A percentile compares a stretch with the other conserved stretches of the same genome.
These are phyloP conservation scores for Nipponacmea schrenckii DNA, from an alignment of 2,888 invertebrate species.

Conservation along the genomic window DNA sequence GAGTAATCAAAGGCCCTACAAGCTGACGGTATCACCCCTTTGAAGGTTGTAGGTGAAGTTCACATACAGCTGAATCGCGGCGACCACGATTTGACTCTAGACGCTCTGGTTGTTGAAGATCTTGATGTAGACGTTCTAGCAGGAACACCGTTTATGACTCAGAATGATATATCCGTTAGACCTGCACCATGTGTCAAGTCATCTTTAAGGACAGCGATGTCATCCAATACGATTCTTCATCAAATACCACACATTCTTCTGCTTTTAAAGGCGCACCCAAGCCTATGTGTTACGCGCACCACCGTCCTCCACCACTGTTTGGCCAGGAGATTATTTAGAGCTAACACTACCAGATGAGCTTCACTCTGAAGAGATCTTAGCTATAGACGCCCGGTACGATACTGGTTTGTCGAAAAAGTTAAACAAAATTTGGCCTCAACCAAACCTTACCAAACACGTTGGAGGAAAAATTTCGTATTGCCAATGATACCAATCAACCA, in stretches of 20 bases:
- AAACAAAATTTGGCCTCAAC: slow-evolving; percentile 3
- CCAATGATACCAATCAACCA: slow-evolving; percentile 19
- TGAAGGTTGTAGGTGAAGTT: slow-evolving; percentile 21
- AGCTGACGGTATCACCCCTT: slow-evolving; percentile 22
- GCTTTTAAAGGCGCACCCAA: slow-evolving; percentile 22
- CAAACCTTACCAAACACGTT: slow-evolving; percentile 18
- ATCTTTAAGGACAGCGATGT: slow-evolving; percentile 16
- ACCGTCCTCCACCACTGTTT: slow-evolving; percentile 12
- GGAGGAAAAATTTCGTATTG: slow-evolving; percentile 22
- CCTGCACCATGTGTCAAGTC: slow-evolving; percentile 26
- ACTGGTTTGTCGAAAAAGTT: background rate
- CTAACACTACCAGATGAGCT: background rate
- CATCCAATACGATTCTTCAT: slow-evolving; percentile 12
- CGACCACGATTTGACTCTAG: slow-evolving; percentile 9
- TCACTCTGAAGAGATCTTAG: background rate
- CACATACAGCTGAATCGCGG: slow-evolving; percentile 7
- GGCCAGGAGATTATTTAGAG: slow-evolving; percentile 23
- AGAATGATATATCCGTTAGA: slow-evolving; percentile 31
- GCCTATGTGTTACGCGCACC: slow-evolving; percentile 14
- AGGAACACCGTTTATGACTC: slow-evolving; percentile 31
- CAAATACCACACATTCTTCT: background rate
- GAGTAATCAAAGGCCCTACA: slow-evolving; percentile 18
- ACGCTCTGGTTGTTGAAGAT: slow-evolving; percentile 32
- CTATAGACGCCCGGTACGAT: background rate
- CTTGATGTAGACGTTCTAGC: slow-evolving; percentile 29